Evolutionary conservation across 2,113 vertebrate genomes (phyloP).

Genomic region (Pan troglodytes): NHGRI_mPanTro3-v2.1_pri NC_086015.1:122476501-122477000

Average conservation of each 20-base stretch:
- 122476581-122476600: background rate
- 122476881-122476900: constrained; percentile 8
- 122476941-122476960: background rate
- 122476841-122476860: background rate
- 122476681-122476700: background rate
- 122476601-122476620: background rate
- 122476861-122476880: background rate
- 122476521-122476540: background rate
- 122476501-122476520: background rate
- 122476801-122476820: background rate
- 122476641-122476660: constrained; percentile 1
- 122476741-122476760: background rate
- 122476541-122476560: background rate
- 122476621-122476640: background rate
- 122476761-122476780: background rate
- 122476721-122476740: constrained; percentile 5
- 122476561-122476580: background rate
- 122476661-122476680: background rate
- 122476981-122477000: background rate
- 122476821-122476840: constrained; percentile 41
- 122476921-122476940: constrained; percentile 19
- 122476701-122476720: background rate
- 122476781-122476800: background rate
- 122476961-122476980: constrained; percentile 35
- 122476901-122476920: background rate